Evolutionary conservation across 2,888 invertebrate species (phyloP).

Genomic region (Lysandra bellargus): DNA sequence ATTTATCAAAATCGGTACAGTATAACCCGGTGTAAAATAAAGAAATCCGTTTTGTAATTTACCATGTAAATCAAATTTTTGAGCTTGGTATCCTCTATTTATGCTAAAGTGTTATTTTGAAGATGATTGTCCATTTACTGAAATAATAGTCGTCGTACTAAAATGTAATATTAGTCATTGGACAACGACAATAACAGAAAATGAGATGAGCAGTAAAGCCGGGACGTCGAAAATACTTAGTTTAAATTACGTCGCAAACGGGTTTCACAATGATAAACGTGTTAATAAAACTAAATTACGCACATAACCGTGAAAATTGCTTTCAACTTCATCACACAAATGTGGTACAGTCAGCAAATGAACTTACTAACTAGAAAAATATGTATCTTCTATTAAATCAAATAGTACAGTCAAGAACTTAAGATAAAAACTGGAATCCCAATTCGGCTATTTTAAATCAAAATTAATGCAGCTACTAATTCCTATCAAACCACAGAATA

Average conservation of each 20-base stretch:
- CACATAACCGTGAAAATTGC: constrained; percentile 15
- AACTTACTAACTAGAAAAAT: background rate
- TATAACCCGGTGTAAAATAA: too few species aligned
- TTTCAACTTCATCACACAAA: constrained; percentile 21
- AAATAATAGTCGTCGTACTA: background rate
- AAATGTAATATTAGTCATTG: background rate
- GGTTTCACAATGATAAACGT: constrained; percentile 8
- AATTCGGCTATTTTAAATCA: too few species aligned
- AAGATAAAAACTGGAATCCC: too few species aligned
- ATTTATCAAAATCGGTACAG: too few species aligned
- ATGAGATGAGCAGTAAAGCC: background rate
- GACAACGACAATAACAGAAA: background rate
- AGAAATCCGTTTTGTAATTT: too few species aligned
- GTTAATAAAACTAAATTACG: constrained; percentile 18
- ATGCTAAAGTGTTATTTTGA: background rate
- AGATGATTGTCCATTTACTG: background rate
- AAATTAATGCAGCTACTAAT: too few species aligned
- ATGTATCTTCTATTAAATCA: too few species aligned
- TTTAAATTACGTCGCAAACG: constrained; percentile 19
- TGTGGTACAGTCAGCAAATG: background rate
- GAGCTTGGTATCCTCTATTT: too few species aligned
- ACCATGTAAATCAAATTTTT: too few species aligned
- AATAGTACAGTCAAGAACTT: too few species aligned
- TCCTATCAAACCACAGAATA: too few species aligned
- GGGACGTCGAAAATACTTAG: constrained; percentile 6